Evolutionary conservation across 2,113 vertebrate genomes (phyloP).

Genomic region (Petaurus breviceps): DNA sequence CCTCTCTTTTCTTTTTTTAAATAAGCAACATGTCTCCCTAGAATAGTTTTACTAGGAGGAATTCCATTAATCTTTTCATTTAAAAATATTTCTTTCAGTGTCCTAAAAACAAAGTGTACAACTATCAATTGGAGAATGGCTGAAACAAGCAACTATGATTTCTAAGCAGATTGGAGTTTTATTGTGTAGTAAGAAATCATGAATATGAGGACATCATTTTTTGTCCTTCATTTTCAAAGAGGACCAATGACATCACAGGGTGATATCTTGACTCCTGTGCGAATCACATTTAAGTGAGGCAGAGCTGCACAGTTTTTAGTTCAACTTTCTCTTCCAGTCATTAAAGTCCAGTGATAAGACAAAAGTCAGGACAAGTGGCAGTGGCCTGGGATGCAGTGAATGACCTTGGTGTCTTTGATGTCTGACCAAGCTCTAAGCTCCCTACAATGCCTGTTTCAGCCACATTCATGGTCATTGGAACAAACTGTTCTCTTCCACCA

Average conservation of each 20-base stretch:
- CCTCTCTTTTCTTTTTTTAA: neutral
- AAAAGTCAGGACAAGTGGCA: too few species aligned
- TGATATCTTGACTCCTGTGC: neutral
- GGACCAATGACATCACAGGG: neutral
- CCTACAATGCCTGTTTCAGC: too few species aligned
- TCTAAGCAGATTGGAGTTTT: neutral
- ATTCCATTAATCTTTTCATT: neutral
- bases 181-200: neutral
- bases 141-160: neutral
- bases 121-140: neutral
- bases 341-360: too few species aligned
- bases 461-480: too few species aligned
- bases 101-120: neutral
- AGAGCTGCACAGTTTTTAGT: too few species aligned
- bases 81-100: neutral
- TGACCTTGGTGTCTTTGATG: too few species aligned
- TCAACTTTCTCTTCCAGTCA: too few species aligned
- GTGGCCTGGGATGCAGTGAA: too few species aligned
- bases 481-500: too few species aligned
- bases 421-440: too few species aligned
- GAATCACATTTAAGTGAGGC: neutral
- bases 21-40: neutral
- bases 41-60: neutral
- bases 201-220: neutral
- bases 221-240: neutral